Percentiles rank a stretch among this genome's conserved stretches.
phyloP scores from a whole-genome alignment of 2,113 vertebrate species.

The Megalops atlanticus region DNA sequence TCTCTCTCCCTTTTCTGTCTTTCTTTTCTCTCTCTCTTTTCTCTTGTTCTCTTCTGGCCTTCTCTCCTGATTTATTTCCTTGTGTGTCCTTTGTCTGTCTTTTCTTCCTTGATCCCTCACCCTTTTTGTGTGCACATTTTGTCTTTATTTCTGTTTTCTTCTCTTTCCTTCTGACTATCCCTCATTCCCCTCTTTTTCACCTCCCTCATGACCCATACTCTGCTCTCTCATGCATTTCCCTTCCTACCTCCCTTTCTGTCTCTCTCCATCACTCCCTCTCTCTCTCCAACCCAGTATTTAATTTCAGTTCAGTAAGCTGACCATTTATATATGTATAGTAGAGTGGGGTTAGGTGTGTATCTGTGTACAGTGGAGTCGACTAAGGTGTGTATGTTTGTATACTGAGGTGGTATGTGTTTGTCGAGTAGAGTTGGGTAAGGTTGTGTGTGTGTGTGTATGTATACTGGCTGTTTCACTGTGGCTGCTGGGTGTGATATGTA shows the following conservation, averaged over 20 bases:
- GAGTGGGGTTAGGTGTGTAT: not conserved
- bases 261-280: not conserved
- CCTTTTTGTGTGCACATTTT: not conserved
- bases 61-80: not conserved
- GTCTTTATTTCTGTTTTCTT: not conserved
- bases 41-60: not conserved
- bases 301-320: not conserved
- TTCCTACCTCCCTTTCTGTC: not conserved
- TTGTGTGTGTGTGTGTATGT: not conserved
- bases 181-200: not conserved
- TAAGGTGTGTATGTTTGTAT: conserved; percentile 12
- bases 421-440: no score
- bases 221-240: not conserved
- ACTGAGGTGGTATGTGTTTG: no score
- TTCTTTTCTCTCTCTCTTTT: not conserved
- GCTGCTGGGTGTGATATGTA: conserved; percentile 1
- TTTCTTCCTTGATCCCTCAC: not conserved
- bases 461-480: not conserved
- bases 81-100: not conserved
- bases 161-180: not conserved
- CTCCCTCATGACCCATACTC: not conserved
- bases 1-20: not conserved
- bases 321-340: not conserved
- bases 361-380: not conserved
- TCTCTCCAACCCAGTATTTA: not conserved